phyloP scores from a whole-genome alignment of 2,797 vertebrate genomes.

The Caiman crocodilus region DNA sequence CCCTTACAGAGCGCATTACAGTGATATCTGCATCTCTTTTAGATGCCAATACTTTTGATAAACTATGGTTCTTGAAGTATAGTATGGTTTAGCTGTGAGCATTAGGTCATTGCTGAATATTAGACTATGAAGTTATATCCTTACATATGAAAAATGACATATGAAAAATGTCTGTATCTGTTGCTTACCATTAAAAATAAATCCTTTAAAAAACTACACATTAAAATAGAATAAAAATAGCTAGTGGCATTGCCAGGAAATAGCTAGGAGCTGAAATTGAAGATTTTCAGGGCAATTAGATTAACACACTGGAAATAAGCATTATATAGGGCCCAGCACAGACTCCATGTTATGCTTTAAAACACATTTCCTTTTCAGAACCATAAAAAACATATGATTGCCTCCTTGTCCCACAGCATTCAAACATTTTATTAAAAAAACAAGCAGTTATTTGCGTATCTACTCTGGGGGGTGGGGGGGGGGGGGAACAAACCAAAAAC shows the following conservation, averaged over 20 bases:
- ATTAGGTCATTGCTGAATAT: not conserved
- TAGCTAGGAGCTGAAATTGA: not conserved
- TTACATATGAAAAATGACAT: not conserved
- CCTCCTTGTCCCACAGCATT: not conserved
- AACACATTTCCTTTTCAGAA: not conserved
- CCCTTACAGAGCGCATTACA: too few species aligned
- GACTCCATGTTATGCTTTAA: not conserved
- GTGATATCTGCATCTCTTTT: not conserved
- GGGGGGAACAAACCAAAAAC: not conserved
- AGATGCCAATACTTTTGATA: not conserved
- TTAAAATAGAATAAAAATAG: not conserved
- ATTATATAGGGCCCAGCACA: not conserved
- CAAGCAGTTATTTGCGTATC: not conserved
- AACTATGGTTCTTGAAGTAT: not conserved
- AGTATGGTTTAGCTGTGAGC: not conserved
- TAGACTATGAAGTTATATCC: not conserved
- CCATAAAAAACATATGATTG: not conserved
- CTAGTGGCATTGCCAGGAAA: not conserved
- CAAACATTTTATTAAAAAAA: not conserved
- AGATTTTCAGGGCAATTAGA: not conserved
- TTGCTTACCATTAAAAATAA: not conserved
- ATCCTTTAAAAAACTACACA: not conserved
- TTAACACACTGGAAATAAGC: not conserved
- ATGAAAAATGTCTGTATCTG: not conserved
- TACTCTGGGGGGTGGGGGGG: too few species aligned